Evolutionary conservation across 2,888 invertebrate genomes (phyloP).

Genomic region (Frankliniella intonsa): DNA sequence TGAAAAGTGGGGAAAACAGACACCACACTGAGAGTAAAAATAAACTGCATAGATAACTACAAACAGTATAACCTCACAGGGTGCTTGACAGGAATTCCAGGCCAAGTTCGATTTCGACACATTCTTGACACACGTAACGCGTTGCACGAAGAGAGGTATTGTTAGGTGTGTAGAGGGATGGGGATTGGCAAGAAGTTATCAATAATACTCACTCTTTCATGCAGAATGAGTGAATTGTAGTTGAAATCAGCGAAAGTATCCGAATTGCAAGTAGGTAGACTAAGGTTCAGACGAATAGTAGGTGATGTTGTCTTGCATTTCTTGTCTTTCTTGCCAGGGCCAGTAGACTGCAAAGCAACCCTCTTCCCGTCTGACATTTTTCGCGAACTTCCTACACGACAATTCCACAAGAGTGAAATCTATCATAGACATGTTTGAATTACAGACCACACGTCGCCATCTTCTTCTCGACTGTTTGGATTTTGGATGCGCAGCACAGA

Average conservation of each 20-base stretch:
- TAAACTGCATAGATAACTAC: background rate
- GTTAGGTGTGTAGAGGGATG: too few species aligned
- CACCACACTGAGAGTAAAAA: too few species aligned
- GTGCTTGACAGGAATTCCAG: background rate
- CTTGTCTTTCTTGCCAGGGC: constrained; percentile 13
- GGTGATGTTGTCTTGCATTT: background rate
- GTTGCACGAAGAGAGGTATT: too few species aligned
- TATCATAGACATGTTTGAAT: constrained; percentile 23
- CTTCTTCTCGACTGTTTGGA: constrained; percentile 10
- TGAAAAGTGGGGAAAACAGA: too few species aligned
- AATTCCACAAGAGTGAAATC: background rate
- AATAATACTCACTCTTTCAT: background rate
- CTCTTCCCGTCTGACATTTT: constrained; percentile 10
- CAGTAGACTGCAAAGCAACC: background rate
- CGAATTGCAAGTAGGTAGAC: background rate
- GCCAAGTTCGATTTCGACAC: background rate
- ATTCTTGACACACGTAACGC: background rate
- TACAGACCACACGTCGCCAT: constrained; percentile 14
- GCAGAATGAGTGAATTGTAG: background rate
- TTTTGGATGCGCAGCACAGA: constrained; percentile 1
- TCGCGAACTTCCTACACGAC: background rate
- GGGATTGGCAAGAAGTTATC: too few species aligned
- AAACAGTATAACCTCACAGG: background rate
- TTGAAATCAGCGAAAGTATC: background rate
- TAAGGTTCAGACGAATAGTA: background rate